phyloP scores from a whole-genome alignment of 2,113 vertebrate genomes.

The Rattus norvegicus region DNA sequence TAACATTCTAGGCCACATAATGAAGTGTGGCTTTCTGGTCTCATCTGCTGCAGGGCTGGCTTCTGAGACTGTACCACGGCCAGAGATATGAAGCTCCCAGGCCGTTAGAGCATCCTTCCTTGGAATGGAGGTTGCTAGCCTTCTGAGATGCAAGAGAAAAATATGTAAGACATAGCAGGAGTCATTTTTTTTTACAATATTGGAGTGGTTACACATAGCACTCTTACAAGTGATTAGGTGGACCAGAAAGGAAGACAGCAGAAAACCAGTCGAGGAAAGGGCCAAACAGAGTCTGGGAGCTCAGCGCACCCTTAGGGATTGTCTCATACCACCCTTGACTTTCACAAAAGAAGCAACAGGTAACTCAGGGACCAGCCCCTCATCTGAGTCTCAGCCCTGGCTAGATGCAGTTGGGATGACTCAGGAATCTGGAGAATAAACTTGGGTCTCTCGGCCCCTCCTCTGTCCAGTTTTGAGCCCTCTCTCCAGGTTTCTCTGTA shows the following conservation, averaged over 20 bases:
- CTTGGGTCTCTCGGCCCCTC: accelerated
- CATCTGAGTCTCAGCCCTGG: not conserved
- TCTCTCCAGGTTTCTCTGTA: not conserved
- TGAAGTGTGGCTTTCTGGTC: not conserved
- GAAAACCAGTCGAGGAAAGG: not conserved
- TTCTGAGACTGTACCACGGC: not conserved
- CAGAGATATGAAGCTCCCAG: not conserved
- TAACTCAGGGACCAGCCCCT: not conserved
- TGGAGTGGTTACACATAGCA: not conserved
- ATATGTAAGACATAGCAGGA: not conserved
- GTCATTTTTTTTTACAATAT: not conserved
- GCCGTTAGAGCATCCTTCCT: not conserved
- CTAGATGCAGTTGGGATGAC: not conserved
- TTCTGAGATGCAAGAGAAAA: not conserved
- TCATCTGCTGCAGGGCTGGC: not conserved
- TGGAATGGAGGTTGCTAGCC: not conserved
- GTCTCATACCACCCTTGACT: not conserved
- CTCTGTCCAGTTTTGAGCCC: too few species aligned
- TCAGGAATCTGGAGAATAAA: not conserved
- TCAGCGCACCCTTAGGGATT: not conserved
- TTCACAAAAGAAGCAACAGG: not conserved
- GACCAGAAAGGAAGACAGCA: not conserved
- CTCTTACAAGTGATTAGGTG: not conserved
- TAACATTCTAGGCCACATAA: not conserved
- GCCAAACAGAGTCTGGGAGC: not conserved